A percentile compares a stretch with the other conserved stretches of the same genome.
Evolutionary conservation across 2,888 invertebrate genomes (phyloP).

Genomic region (Emmelina monodactyla): DNA sequence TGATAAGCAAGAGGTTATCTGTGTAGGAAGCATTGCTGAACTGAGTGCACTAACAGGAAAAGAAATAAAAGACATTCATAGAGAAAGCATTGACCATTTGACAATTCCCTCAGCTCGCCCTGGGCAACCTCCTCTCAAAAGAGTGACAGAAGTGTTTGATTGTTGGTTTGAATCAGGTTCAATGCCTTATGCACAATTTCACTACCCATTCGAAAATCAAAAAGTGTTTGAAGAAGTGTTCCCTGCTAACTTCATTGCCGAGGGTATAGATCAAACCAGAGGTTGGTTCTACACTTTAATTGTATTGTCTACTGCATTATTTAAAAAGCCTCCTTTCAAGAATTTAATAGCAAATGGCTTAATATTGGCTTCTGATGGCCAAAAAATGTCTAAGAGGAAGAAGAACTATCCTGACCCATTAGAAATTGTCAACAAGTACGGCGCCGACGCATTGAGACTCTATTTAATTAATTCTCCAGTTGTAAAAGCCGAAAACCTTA

Average conservation of each 20-base stretch:
- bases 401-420: constrained; percentile 99
- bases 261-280: constrained; percentile 97
- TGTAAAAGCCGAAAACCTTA: constrained; percentile 94
- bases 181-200: constrained; percentile 97
- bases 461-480: constrained; percentile 98
- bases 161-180: constrained; percentile 99
- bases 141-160: constrained; percentile 96
- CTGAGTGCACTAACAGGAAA: constrained; percentile 83
- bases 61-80: constrained; percentile 88
- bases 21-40: constrained; percentile 93
- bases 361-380: constrained; percentile 95
- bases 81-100: constrained; percentile 92
- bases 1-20: constrained; percentile 91
- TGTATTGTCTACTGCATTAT: constrained; percentile 94
- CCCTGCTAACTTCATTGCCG: constrained; percentile 99
- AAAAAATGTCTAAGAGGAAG: constrained; percentile 99
- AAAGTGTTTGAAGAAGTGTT: constrained; percentile 90
- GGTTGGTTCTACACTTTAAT: constrained; percentile 99
- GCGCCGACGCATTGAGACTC: constrained; percentile 94
- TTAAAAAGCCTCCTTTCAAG: constrained; percentile 96
- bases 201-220: constrained; percentile 94
- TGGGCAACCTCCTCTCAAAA: constrained; percentile 82
- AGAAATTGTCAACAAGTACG: constrained; percentile 88
- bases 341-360: constrained; percentile 97
- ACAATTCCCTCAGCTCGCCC: constrained; percentile 89